A percentile compares a stretch with the other conserved stretches of the same genome.
These are phyloP conservation scores for Andrena hattorfiana DNA, from an alignment of 2,888 invertebrate species.

Conservation along the genomic window DNA sequence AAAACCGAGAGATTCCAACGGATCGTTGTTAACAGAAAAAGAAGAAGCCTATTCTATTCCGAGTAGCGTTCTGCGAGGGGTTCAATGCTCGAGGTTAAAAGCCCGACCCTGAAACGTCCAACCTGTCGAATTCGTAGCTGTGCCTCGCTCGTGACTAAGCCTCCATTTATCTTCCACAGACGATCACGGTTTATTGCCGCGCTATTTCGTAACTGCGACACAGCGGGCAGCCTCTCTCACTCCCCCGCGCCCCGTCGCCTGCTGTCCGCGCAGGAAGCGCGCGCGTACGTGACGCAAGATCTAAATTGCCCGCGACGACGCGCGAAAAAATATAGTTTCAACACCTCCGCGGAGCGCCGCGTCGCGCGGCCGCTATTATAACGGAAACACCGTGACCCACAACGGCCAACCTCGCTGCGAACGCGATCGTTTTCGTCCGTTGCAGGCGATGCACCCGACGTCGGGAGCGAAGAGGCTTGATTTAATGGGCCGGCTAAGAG, in stretches of 20 bases:
- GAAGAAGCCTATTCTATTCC: constrained; percentile 25
- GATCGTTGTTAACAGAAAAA: background rate
- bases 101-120: constrained; percentile 51
- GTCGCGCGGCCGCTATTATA: constrained; percentile 15
- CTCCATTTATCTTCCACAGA: constrained; percentile 32
- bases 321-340: constrained; percentile 17
- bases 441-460: background rate
- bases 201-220: constrained; percentile 49
- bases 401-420: constrained; percentile 1
- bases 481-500: too few species aligned
- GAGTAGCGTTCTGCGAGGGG: constrained; percentile 34
- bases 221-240: background rate
- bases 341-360: background rate
- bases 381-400: constrained; percentile 55
- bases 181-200: constrained; percentile 34
- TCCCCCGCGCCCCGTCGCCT: constrained; percentile 11
- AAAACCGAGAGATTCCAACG: background rate
- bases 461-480: too few species aligned
- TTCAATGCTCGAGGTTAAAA: constrained; percentile 67
- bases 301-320: constrained; percentile 33
- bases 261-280: constrained; percentile 40
- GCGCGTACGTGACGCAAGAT: constrained; percentile 51
- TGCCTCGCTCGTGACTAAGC: constrained; percentile 30
- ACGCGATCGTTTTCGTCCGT: background rate
- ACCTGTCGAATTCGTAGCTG: constrained; percentile 46